Conservation (phyloP, 2,113 vertebrate genomes). For the Ellobius talpinus region DNA sequence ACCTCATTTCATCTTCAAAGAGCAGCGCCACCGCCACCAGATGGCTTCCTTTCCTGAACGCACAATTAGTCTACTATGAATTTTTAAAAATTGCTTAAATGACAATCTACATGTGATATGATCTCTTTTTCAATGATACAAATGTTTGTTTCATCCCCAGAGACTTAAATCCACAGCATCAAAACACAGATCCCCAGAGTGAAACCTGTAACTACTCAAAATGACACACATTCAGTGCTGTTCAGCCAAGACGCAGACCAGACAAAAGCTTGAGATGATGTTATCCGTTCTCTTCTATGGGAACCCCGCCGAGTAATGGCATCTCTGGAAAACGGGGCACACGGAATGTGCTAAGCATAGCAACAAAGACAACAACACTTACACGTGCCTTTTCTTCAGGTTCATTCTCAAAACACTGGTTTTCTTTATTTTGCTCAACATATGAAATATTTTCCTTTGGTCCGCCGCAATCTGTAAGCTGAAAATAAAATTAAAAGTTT, state of each 20-base stretch:
- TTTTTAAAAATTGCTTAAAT: constrained; percentile 43
- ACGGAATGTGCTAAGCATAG: background rate
- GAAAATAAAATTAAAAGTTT: constrained; percentile 48
- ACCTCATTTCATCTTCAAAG: background rate
- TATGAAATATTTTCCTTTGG: constrained; percentile 75
- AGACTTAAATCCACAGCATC: background rate
- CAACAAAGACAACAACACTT: constrained; percentile 70
- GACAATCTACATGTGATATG: background rate
- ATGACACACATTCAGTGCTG: background rate
- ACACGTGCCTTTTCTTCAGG: constrained; percentile 86
- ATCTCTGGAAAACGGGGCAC: background rate
- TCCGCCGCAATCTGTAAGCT: constrained; percentile 86
- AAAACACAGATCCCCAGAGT: constrained; percentile 31
- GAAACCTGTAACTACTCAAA: background rate
- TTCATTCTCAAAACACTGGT: constrained; percentile 78
- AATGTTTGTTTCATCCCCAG: background rate
- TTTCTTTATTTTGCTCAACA: constrained; percentile 83
- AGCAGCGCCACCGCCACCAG: background rate
- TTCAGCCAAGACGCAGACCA: background rate
- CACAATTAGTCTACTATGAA: background rate
- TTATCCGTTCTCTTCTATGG: background rate
- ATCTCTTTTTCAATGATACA: constrained; percentile 44
- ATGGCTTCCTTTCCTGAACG: constrained; percentile 51
- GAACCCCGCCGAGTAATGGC: background rate
- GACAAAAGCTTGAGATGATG: constrained; percentile 1